These are phyloP conservation scores for Sebastes nivosus DNA, from an alignment of 2,797 vertebrate species.

Conservation along the genomic window DNA sequence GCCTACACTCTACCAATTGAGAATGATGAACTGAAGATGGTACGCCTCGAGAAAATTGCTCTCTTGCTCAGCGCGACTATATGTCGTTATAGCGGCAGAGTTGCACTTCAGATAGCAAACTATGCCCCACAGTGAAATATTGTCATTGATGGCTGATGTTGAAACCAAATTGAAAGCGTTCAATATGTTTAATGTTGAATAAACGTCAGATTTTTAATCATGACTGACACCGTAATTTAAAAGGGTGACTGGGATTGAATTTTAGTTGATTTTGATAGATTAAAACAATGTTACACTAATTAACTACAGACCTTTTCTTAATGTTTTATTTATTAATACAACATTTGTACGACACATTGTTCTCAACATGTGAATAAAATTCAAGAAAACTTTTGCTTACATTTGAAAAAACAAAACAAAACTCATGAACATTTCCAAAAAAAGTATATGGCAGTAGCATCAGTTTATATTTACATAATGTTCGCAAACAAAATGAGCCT, in stretches of 20 bases:
- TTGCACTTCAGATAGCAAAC: not conserved
- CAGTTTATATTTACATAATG: not conserved
- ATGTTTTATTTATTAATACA: not conserved
- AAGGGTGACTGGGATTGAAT: not conserved
- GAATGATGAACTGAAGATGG: conserved; percentile 31
- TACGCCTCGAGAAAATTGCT: conserved; percentile 4
- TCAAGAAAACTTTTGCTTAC: not conserved
- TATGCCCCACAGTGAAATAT: not conserved
- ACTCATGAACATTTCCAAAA: not conserved
- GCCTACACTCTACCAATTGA: conserved; percentile 26
- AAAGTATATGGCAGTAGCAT: not conserved
- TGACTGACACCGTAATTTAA: not conserved
- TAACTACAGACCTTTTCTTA: not conserved
- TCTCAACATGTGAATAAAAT: not conserved
- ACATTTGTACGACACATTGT: not conserved
- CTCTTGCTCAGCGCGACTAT: not conserved
- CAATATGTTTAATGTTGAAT: no score
- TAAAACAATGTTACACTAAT: not conserved
- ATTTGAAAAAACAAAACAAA: not conserved
- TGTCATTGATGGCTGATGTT: not conserved
- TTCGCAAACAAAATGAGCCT: not conserved
- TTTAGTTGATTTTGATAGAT: not conserved
- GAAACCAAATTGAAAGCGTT: not conserved
- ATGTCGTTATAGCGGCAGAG: not conserved
- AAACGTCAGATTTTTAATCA: not conserved